These are phyloP conservation scores for Lepisosteus oculatus DNA, from an alignment of 2,113 vertebrate genomes.

Conservation along the genomic window DNA sequence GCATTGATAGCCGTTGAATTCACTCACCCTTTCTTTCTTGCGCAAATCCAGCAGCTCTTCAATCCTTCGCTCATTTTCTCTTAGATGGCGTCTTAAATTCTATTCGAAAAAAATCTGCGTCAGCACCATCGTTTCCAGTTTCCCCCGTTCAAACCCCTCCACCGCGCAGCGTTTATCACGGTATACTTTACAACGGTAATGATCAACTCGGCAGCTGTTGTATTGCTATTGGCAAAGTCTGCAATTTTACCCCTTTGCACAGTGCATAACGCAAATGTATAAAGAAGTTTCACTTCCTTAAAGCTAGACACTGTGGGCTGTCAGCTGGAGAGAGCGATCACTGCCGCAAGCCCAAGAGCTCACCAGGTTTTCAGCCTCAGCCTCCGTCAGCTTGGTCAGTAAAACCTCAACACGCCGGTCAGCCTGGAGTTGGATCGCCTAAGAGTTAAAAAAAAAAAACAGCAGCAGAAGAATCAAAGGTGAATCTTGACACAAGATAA, in stretches of 20 bases:
- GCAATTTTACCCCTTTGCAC: too few species aligned
- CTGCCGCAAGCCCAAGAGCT: constrained; percentile 29
- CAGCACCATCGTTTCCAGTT: too few species aligned
- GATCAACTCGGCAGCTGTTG: too few species aligned
- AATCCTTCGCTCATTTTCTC: constrained; percentile 60
- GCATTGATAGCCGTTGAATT: neutral
- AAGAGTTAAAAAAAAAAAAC: neutral
- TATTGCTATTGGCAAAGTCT: too few species aligned
- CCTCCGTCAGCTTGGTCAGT: constrained; percentile 62
- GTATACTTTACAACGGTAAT: too few species aligned
- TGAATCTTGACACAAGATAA: neutral
- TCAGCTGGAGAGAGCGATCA: too few species aligned
- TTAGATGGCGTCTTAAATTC: constrained; percentile 68
- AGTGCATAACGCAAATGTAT: too few species aligned
- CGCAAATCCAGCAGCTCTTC: constrained; percentile 66
- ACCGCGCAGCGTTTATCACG: too few species aligned
- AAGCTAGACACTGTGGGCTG: too few species aligned
- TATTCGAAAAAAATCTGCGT: constrained; percentile 38
- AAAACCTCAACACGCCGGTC: constrained; percentile 49
- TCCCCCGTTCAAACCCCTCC: too few species aligned
- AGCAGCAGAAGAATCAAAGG: neutral
- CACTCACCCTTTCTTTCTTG: constrained; percentile 70
- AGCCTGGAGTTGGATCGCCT: constrained; percentile 40
- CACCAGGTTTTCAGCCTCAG: constrained; percentile 70
- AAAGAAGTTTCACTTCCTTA: too few species aligned